Evolutionary conservation across 2,113 vertebrate species (phyloP), one percentile per base, ranked within the genome.

Genomic region (Alethe diademata): DNA sequence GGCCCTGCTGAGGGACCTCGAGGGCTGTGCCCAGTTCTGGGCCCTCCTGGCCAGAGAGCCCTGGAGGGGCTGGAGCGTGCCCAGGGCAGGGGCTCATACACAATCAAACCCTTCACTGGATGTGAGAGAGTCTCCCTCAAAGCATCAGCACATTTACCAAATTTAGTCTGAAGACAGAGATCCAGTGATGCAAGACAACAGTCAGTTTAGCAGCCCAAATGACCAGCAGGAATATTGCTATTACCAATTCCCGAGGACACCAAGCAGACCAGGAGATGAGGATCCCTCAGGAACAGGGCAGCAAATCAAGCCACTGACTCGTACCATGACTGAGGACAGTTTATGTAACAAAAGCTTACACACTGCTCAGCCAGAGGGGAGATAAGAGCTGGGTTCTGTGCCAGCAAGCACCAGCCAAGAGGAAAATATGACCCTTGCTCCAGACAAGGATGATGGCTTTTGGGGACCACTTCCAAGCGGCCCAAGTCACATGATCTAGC

Each of bases 241-340:
- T 19, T 47, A 12, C 28, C 29, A 51, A 18, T 8, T 60, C 23
- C 43, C 1, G 1, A 50, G 23, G 25, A 53, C 13, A 53, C 22
- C 10, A 45, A 12, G 45, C 45, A 72, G 26, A 2, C 19, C 70
- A 42, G 15, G 40, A 33, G 24, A 40, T 29, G 9, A 40, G 8
- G 26, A 6, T 62, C 43, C 18, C 36, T 25, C 40, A 88, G 40
- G 33, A 51, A 38, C 8, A 62, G 22, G n/a, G 19, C 54, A 83
- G 45, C 26, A 53, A 58, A 64, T 23, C 6, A 45, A 87, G 38
- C 8, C 25, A 42, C 17, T 13, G 50, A 47, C 67, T 72, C 0
- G 0, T 5, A 42, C 9, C n/a, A 16, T 3, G 2, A 70, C 40
- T 0, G 0, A 69, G 60, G 19, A 12, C 7, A 19, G 58, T 6